Evolutionary conservation across 2,797 vertebrate genomes (phyloP), one percentile per base, ranked within the genome.

Genomic region (Lophius americanus): DNA sequence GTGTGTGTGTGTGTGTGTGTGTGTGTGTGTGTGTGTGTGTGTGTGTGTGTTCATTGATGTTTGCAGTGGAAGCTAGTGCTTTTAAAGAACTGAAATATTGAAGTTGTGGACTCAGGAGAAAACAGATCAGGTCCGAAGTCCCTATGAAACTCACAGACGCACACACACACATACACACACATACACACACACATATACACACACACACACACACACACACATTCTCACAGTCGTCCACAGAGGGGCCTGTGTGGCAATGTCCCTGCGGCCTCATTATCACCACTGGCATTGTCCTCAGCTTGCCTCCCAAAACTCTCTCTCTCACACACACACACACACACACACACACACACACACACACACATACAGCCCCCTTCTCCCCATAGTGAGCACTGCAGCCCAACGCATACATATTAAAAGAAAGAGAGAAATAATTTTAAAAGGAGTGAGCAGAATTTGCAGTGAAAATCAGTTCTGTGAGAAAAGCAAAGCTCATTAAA

Each of bases 401-500:
- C 88, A 86, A 75, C 64, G 51, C 90, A 92, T 92, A 88, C 90
- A 92, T 92, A 92, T 92, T 92, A 90, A 92, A 80, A 73, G 70
- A 86, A 78, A 70, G 82, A 63, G 71, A 81, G 85, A 85, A 72
- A 68, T 78, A 73, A 72, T 69, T 62, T 75, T 69, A 83, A 72
- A 81, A 54, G 62, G 73, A 85, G 81, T 70, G 68, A 57, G 68
- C 72, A 70, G 77, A 89, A 85, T 83, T 72, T 75, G 85, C 79
- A 93, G 90, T 75, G 78, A 88, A 92, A 93, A 93, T 94, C 93
- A 92, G 92, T 91, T 93, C 89, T 76, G 70, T 4, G 9, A 78
- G 79, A 91, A 91, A 93, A 89, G 88, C 90, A 92, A 92, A 92
- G 92, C 92, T 94, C 92, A 93, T 93, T 94, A 93, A 93, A 93